A percentile compares a stretch with the other conserved stretches of the same genome.
Conservation (phyloP, 2,113 vertebrate genomes). For the Penelope pileata region DNA sequence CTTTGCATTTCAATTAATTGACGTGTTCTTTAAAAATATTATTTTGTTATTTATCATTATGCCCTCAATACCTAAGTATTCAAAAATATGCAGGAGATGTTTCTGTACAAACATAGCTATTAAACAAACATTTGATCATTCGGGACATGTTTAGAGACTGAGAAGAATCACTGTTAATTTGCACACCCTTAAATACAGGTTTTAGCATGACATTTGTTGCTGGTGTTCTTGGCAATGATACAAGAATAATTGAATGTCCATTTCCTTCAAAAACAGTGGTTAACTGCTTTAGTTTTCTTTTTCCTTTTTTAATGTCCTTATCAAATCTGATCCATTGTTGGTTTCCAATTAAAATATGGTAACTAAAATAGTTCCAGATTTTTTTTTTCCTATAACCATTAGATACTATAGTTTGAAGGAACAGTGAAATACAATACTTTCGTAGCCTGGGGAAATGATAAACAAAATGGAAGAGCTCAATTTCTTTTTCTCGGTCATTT, state of each 20-base stretch:
- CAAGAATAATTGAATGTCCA: neutral
- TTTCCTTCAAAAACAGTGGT: neutral
- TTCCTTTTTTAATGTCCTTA: neutral
- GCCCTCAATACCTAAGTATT: neutral
- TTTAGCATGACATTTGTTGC: neutral
- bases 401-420: conserved; percentile 46
- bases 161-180: neutral
- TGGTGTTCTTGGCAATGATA: neutral
- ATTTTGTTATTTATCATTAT: neutral
- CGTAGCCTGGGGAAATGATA: conserved; percentile 44
- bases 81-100: neutral
- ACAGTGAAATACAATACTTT: conserved; percentile 56
- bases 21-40: neutral
- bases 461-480: conserved; percentile 20
- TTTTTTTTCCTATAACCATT: conserved; percentile 16
- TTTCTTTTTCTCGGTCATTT: conserved; percentile 62
- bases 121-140: neutral
- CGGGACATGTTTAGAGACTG: neutral
- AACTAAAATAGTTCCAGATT: conserved; percentile 32
- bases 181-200: neutral
- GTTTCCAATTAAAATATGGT: neutral
- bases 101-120: neutral
- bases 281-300: neutral
- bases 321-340: neutral
- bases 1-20: neutral